phyloP scores from a whole-genome alignment of 1,140 invertebrate species.

The Reticulitermes speratus region DNA sequence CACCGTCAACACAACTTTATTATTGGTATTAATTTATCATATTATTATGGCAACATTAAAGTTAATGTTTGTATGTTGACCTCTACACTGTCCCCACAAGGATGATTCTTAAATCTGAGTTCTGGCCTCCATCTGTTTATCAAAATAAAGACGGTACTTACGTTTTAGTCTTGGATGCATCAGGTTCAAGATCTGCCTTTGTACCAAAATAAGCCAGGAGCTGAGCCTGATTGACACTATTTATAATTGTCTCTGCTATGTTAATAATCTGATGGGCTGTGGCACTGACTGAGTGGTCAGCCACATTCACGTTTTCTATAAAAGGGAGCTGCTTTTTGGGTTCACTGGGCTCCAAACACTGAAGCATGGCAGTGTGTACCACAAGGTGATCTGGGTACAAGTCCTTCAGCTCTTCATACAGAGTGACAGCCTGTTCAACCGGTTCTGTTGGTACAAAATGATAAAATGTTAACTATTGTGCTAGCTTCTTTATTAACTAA shows the following conservation, averaged over 20 bases:
- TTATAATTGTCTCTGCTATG: conserved; percentile 65
- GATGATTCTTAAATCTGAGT: no score
- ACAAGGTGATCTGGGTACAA: conserved; percentile 71
- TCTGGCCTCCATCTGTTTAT: no score
- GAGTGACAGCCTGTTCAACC: conserved; percentile 60
- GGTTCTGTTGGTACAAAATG: conserved; percentile 38
- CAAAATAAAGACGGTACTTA: conserved; percentile 45
- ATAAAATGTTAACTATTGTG: not conserved
- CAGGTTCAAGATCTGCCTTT: conserved; percentile 72
- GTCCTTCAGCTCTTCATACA: conserved; percentile 74
- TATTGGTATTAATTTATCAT: no score
- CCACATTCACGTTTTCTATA: conserved; percentile 46
- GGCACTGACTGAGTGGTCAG: conserved; percentile 50
- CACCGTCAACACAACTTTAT: no score
- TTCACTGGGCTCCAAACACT: conserved; percentile 64
- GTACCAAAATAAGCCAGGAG: conserved; percentile 75
- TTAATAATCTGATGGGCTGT: conserved; percentile 48
- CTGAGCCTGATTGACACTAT: conserved; percentile 67
- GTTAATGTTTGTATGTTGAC: no score
- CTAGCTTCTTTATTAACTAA: conserved; percentile 38
- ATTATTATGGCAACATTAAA: no score
- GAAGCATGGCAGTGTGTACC: conserved; percentile 73
- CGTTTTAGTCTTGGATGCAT: conserved; percentile 77
- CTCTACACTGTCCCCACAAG: no score
- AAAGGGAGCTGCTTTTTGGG: conserved; percentile 38